Percentiles rank a stretch among this genome's conserved stretches.
phyloP scores from a whole-genome alignment of 1,140 invertebrate genomes.

The Anastrepha obliqua region DNA sequence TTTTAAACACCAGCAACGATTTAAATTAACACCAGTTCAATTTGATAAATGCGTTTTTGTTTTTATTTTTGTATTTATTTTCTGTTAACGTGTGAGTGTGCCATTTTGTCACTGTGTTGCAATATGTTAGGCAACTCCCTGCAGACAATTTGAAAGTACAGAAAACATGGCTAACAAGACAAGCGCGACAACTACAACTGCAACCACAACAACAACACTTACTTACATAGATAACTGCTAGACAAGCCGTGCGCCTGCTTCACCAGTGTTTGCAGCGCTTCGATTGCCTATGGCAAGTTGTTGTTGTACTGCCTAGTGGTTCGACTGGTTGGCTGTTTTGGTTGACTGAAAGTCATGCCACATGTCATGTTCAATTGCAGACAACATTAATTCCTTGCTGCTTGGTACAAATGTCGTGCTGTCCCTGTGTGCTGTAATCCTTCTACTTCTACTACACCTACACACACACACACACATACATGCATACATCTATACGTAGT shows the following conservation, averaged over 20 bases:
- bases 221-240: neutral
- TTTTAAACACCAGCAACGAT: neutral
- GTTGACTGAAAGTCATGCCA: slow-evolving; percentile 34
- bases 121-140: neutral
- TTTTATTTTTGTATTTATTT: neutral
- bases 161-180: slow-evolving; percentile 7
- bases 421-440: neutral
- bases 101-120: neutral
- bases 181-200: neutral
- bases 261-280: neutral
- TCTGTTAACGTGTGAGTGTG: neutral
- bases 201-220: neutral
- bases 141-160: slow-evolving; percentile 8
- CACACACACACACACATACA: neutral
- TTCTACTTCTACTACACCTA: neutral
- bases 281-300: neutral
- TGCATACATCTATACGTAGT: neutral
- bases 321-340: neutral
- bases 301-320: neutral
- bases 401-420: neutral
- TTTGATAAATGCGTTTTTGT: neutral
- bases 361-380: slow-evolving; percentile 56
- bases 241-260: neutral
- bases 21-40: neutral
- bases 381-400: slow-evolving; percentile 50